Base-by-base conservation (phyloP, 1,140 invertebrate genomes). In the Trachymyrmex cornetzi region DNA sequence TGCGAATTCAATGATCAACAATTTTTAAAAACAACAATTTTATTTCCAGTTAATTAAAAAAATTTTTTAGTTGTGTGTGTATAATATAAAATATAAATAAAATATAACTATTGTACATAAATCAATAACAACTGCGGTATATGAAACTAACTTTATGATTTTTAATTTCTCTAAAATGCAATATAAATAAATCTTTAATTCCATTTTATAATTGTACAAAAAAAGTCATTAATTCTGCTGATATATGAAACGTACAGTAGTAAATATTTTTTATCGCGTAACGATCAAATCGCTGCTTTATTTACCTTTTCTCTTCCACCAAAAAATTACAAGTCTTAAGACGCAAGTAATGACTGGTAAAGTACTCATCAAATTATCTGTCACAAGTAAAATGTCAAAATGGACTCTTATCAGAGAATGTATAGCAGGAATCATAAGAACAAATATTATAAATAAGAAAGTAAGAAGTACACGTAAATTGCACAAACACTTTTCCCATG, bases 271-370 rank as follows among this genome's bases (percentile, higher is more conserved):
- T 9, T 11, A 12, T 34, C 50, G 11, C 2, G 4, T 34, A 34
- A 72, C 19, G 14, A 72, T 7, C 3, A 30, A 72, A 30, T 53
- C 30, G 0, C 30, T 5, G 4, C 2, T 1, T 7, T 30, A 34
- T 22, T 27, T 84, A 87, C 80, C 69, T 69, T 71, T 6, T 38
- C 48, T 87, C 12, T 77, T 85, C 22, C 38, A 61, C 11, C 66
- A 77, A 11, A 87, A 27, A 0, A 77, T 59, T n/a, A 16, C 14
- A 3, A 77, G 14, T 48, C 16, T 85, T 38, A 85, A n/a, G 1
- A 61, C 0, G 2, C 27, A 22, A 16, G 27, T 64, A 5, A 3
- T 9, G 0, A 44, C 22, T 22, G 86, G 86, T 27, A 87, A 22
- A 22, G 5, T 22, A 53, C 24, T 72, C 14, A 44, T 30, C 19